phyloP scores from a whole-genome alignment of 2,113 vertebrate species.

The Pedionomus torquatus region DNA sequence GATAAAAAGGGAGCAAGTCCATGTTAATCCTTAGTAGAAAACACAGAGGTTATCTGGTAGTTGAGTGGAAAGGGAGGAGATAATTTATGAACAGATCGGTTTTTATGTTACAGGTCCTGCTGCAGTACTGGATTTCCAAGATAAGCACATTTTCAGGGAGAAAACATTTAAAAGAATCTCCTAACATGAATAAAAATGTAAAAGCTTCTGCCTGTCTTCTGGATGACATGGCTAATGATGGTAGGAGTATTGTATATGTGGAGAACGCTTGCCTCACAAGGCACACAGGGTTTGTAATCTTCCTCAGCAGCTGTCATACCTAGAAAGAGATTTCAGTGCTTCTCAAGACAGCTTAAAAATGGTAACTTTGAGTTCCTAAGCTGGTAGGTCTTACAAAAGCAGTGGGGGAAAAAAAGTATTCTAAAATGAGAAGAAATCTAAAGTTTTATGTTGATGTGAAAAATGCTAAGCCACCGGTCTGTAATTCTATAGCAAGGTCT shows the following conservation, averaged over 20 bases:
- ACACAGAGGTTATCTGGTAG: neutral
- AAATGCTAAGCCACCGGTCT: neutral
- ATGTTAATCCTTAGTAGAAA: neutral
- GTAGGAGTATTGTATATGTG: neutral
- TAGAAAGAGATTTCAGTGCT: neutral
- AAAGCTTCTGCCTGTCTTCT: neutral
- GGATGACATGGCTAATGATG: neutral
- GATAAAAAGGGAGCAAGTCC: neutral
- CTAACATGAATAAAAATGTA: neutral
- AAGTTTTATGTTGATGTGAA: neutral
- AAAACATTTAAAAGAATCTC: neutral
- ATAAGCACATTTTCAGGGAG: neutral
- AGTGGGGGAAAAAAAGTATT: neutral
- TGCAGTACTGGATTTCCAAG: neutral
- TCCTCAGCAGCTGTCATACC: neutral
- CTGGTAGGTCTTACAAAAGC: neutral
- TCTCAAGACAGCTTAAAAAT: neutral
- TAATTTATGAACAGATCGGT: neutral
- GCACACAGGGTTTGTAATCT: accelerated
- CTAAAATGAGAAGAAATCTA: neutral
- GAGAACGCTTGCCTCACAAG: neutral
- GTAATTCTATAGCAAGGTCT: neutral
- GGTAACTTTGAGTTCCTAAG: neutral
- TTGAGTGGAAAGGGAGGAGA: neutral
- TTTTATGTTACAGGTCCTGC: neutral